Conservation (phyloP, 2,888 invertebrate genomes). For the Cantharis rustica region DNA sequence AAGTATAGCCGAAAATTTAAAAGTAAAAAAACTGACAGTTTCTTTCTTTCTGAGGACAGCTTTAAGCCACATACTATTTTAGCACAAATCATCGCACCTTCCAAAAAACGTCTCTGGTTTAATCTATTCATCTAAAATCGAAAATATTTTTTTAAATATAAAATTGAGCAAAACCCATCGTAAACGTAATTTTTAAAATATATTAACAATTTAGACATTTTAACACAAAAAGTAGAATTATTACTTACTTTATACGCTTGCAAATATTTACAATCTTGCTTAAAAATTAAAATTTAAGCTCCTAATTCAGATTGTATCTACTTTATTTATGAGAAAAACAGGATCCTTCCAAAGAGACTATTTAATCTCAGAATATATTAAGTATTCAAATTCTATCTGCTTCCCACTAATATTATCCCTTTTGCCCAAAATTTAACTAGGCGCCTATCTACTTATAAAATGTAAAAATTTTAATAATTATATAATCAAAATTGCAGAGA, state of each 20-base stretch:
- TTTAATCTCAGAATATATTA: not conserved
- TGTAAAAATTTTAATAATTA: not conserved
- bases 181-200: not conserved
- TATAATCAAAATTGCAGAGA: not conserved
- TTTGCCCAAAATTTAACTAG: not conserved
- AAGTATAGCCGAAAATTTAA: not conserved
- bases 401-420: not conserved
- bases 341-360: not conserved
- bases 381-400: not conserved
- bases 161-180: not conserved
- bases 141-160: not conserved
- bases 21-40: not conserved
- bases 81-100: not conserved
- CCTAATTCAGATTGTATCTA: not conserved
- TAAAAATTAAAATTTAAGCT: not conserved
- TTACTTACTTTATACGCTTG: not conserved
- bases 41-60: not conserved
- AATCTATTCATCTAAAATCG: not conserved
- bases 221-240: not conserved
- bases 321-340: not conserved
- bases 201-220: not conserved
- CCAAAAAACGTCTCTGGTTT: not conserved
- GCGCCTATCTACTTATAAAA: too few species aligned
- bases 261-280: not conserved
- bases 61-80: not conserved